These are phyloP conservation scores for Seira musarum DNA, from an alignment of 2,888 invertebrate species.

Conservation along the genomic window DNA sequence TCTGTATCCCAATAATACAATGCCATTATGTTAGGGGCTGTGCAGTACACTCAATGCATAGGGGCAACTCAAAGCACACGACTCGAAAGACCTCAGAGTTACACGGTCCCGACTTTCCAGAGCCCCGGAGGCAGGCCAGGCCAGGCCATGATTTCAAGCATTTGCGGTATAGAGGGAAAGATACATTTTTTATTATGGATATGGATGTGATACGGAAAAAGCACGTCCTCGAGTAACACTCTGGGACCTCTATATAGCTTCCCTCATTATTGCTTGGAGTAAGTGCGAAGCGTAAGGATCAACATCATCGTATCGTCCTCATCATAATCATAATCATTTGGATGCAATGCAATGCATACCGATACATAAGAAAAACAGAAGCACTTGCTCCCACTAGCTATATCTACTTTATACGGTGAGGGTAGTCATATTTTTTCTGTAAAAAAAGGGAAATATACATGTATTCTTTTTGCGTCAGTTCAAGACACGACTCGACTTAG, in stretches of 20 bases:
- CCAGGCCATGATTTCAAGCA: slow-evolving; percentile 25
- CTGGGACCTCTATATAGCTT: slow-evolving; percentile 50
- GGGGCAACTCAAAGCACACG: slow-evolving; percentile 68
- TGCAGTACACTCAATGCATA: slow-evolving; percentile 51
- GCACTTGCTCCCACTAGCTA: slow-evolving; percentile 25
- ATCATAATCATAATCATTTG: no score
- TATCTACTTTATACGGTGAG: no score
- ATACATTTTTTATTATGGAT: neutral
- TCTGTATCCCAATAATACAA: no score
- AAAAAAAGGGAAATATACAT: no score
- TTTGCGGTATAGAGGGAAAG: neutral
- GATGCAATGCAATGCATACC: neutral
- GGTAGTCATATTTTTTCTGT: no score
- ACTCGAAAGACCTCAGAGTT: slow-evolving; percentile 68
- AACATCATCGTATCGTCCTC: neutral
- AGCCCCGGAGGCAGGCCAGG: slow-evolving; percentile 69
- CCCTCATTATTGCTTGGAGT: slow-evolving; percentile 45
- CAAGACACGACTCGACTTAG: no score
- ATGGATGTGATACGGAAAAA: slow-evolving; percentile 12
- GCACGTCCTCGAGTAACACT: slow-evolving; percentile 43
- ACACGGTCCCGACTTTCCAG: slow-evolving; percentile 67
- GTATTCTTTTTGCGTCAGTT: no score
- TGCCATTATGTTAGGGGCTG: slow-evolving; percentile 6
- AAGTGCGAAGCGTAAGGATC: neutral
- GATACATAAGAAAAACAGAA: slow-evolving; percentile 32